phyloP scores from a whole-genome alignment of 2,113 vertebrate genomes.

The Ophthalmotilapia sp. region DNA sequence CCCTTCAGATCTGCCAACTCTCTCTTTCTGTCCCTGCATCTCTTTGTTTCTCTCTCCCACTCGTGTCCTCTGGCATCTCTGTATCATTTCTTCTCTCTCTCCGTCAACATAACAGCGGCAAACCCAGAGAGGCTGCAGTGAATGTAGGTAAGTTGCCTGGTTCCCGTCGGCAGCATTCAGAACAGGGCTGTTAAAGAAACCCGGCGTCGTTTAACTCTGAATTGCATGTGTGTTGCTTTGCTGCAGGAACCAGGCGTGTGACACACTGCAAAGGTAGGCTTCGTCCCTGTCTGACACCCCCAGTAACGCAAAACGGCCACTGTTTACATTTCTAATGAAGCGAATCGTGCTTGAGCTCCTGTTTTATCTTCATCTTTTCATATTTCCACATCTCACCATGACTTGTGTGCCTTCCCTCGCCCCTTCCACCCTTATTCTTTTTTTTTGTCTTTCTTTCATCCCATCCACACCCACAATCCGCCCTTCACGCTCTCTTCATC shows the following conservation, averaged over 20 bases:
- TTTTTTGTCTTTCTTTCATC: background rate
- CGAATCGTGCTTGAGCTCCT: background rate
- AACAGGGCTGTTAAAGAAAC: background rate
- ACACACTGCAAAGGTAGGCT: slow-evolving; percentile 76
- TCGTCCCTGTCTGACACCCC: background rate
- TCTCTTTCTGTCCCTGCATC: background rate
- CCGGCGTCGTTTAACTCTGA: background rate
- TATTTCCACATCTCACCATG: slow-evolving; percentile 57
- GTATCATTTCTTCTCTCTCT: rapidly evolving
- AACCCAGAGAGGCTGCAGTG: slow-evolving; percentile 50
- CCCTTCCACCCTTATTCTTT: background rate
- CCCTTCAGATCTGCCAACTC: background rate
- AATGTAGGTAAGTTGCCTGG: slow-evolving; percentile 48
- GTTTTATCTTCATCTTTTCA: slow-evolving; percentile 22
- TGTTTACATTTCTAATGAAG: background rate
- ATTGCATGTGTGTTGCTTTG: background rate
- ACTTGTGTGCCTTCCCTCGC: slow-evolving; percentile 20
- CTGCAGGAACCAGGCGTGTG: slow-evolving; percentile 60
- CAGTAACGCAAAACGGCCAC: rapidly evolving
- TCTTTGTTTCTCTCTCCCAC: background rate
- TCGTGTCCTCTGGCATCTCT: background rate
- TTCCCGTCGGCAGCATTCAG: background rate
- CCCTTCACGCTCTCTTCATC: background rate
- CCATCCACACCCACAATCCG: background rate
- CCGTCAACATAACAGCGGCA: slow-evolving; percentile 25